Base-by-base conservation (phyloP, 2,113 vertebrate genomes). In the Dasyornis broadbenti region DNA sequence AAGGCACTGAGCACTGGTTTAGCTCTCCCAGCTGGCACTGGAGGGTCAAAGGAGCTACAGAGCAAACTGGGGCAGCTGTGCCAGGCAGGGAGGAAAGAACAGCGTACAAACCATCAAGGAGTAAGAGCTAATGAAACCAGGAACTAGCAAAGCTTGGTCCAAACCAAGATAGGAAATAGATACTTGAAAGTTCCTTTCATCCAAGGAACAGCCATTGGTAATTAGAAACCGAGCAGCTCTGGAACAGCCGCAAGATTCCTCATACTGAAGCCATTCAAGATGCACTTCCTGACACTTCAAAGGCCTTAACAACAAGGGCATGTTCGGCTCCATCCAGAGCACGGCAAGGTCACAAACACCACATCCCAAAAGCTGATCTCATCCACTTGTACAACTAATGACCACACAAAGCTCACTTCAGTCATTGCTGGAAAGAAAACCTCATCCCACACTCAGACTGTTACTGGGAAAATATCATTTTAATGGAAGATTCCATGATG, bases 201-300 rank as follows among this genome's bases (percentile, higher is more conserved):
- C 79, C 85, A 47, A 70, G 54, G 40, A 89, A 66, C 85, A 85
- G 87, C 42, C 71, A 94, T 8, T 40, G 81, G 79, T 90, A 96
- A 96, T 93, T 90, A 72, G 76, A 60, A 90, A 64, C 82, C 27
- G 71, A 94, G 88, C 15, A 88, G 54, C 72, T 90, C 95, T 92
- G 96, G 94, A 96, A 86, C 52, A 63, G 85, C 92, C 92, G 95
- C 88, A 56, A 45, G 85, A 95, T 86, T 94, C 72, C 85, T 66
- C 93, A 95, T 81, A 86, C 72, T 90, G 76, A 94, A 95, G 82
- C 92, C 60, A 92, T 96, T 97, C 90, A 44, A 81, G 90, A 95
- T 83, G 84, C 82, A 68, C 56, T 95, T 96, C 92, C 90, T 53
- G 75, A 86, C 68, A 92, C 94, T 95, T 93, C 92, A 95, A 97